phyloP scores from a whole-genome alignment of 2,113 vertebrate genomes.

The Erythrocebus patas region DNA sequence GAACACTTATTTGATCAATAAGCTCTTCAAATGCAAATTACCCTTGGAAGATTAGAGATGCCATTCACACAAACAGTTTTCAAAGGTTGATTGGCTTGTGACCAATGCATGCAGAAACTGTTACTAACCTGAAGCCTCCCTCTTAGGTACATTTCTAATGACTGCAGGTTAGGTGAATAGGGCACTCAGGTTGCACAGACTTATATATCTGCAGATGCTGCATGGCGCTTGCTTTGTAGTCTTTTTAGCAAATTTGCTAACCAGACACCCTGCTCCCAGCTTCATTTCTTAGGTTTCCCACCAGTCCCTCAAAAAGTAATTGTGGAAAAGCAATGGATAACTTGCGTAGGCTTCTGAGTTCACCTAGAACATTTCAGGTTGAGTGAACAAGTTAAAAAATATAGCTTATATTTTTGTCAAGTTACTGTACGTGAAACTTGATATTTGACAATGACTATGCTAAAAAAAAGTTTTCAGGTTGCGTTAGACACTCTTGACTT shows the following conservation, averaged over 20 bases:
- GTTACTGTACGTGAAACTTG: not conserved
- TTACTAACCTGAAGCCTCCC: not conserved
- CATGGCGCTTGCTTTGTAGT: not conserved
- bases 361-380: not conserved
- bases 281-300: not conserved
- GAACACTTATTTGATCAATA: not conserved
- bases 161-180: not conserved
- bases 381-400: not conserved
- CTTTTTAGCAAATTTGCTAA: not conserved
- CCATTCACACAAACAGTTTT: not conserved
- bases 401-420: not conserved
- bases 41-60: not conserved
- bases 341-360: not conserved
- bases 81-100: not conserved
- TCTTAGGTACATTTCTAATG: not conserved
- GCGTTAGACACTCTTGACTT: not conserved
- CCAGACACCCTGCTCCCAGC: not conserved
- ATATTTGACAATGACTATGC: not conserved
- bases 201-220: not conserved
- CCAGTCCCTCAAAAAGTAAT: not conserved
- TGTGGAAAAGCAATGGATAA: not conserved
- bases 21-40: constrained; percentile 29
- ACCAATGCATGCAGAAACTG: not conserved
- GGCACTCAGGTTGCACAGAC: not conserved
- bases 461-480: not conserved